phyloP scores from a whole-genome alignment of 2,888 invertebrate genomes.

The Cataglyphis altisquamis region DNA sequence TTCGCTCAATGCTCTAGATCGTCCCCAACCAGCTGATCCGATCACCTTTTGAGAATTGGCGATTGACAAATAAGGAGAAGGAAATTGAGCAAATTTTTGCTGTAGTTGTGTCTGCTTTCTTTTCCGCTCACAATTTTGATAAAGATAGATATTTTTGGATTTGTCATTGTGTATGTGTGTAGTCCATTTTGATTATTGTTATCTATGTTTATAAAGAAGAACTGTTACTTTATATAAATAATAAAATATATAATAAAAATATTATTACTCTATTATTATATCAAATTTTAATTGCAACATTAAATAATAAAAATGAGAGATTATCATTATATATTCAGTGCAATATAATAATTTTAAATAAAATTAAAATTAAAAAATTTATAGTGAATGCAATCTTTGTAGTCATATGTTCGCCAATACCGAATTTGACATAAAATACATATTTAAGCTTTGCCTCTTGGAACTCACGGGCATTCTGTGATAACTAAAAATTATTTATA shows the following conservation, averaged over 20 bases:
- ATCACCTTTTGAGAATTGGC: constrained; percentile 54
- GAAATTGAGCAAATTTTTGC: constrained; percentile 51
- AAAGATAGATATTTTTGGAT: not conserved
- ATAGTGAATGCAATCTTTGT: constrained; percentile 1
- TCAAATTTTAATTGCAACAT: not conserved
- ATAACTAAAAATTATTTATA: constrained; percentile 49
- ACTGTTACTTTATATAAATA: not conserved
- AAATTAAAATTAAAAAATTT: constrained; percentile 14
- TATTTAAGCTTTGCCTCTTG: not conserved
- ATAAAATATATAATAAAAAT: not conserved
- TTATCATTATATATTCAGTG: not conserved
- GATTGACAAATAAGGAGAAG: constrained; percentile 41
- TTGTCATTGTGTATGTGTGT: not conserved
- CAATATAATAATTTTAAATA: not conserved
- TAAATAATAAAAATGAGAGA: not conserved
- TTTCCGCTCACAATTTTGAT: constrained; percentile 6
- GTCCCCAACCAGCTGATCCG: constrained; percentile 53
- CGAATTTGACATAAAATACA: constrained; percentile 17
- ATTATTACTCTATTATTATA: not conserved
- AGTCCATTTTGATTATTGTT: not conserved
- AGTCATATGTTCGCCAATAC: not conserved
- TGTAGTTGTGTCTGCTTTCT: constrained; percentile 5
- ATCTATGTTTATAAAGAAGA: not conserved
- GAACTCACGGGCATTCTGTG: constrained; percentile 20
- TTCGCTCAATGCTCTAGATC: constrained; percentile 47